Percentiles rank a stretch among this genome's conserved stretches.
Conservation (phyloP, 2,113 vertebrate genomes). For the Ciconia stormi region DNA sequence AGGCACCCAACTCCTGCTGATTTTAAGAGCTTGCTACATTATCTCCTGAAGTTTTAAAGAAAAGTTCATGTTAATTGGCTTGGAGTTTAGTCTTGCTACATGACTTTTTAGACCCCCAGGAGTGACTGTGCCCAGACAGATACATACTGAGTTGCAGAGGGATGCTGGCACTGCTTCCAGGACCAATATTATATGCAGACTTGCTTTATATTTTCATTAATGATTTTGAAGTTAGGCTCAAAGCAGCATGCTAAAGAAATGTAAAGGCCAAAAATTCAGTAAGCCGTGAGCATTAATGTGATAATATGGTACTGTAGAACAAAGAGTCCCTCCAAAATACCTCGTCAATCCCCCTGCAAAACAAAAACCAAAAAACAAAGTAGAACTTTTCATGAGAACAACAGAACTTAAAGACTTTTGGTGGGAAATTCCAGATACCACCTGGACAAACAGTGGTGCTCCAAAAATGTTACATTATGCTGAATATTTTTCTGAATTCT, state of each 20-base stretch:
- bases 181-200: background rate
- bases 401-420: background rate
- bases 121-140: background rate
- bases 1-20: background rate
- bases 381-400: background rate
- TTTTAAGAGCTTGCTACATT: conserved; percentile 11
- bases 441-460: background rate
- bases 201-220: conserved; percentile 15
- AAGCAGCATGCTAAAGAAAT: background rate
- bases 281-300: background rate
- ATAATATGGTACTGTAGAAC: background rate
- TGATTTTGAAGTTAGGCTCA: background rate
- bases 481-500: background rate
- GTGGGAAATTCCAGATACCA: background rate
- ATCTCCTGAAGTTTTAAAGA: conserved; percentile 4
- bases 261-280: background rate
- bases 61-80: conserved; percentile 16
- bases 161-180: background rate
- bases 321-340: background rate
- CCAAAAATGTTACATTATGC: background rate
- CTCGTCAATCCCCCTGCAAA: background rate
- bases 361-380: background rate
- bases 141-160: background rate
- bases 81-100: background rate
- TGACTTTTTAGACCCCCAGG: background rate